These are phyloP conservation scores for Lithophane ornitopus DNA, from an alignment of 2,888 invertebrate genomes.

Conservation along the genomic window DNA sequence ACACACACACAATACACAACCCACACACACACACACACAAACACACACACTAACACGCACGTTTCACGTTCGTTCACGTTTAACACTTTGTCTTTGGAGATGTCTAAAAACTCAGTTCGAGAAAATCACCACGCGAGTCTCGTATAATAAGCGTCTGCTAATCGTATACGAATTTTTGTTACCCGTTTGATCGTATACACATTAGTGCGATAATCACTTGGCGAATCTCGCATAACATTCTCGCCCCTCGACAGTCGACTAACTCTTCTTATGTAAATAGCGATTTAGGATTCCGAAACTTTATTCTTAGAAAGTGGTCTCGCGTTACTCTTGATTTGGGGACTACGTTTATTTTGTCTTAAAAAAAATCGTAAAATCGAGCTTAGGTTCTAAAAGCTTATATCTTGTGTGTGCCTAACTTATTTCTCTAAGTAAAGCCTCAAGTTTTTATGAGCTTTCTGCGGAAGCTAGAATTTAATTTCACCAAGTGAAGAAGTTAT, in stretches of 20 bases:
- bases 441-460: conserved; percentile 37
- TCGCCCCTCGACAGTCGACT: background rate
- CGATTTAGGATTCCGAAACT: background rate
- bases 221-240: background rate
- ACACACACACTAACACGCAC: no score
- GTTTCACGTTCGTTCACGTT: no score
- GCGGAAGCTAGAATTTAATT: conserved; percentile 51
- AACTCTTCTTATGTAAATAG: background rate
- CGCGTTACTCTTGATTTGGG: conserved; percentile 6
- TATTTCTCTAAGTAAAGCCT: conserved; percentile 31
- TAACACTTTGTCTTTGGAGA: background rate
- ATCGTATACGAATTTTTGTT: background rate
- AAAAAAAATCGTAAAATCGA: conserved; percentile 5
- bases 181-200: background rate
- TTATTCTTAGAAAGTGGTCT: background rate
- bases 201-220: background rate
- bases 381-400: conserved; percentile 30
- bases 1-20: no score
- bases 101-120: background rate
- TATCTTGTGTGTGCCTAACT: conserved; percentile 20
- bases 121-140: background rate
- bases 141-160: background rate
- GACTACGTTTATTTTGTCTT: conserved; percentile 26
- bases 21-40: no score
- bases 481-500: conserved; percentile 44